Percentiles rank a stretch among this genome's conserved stretches.
Evolutionary conservation across 2,113 vertebrate species (phyloP).

Genomic region (Brachypteracias leptosomus): DNA sequence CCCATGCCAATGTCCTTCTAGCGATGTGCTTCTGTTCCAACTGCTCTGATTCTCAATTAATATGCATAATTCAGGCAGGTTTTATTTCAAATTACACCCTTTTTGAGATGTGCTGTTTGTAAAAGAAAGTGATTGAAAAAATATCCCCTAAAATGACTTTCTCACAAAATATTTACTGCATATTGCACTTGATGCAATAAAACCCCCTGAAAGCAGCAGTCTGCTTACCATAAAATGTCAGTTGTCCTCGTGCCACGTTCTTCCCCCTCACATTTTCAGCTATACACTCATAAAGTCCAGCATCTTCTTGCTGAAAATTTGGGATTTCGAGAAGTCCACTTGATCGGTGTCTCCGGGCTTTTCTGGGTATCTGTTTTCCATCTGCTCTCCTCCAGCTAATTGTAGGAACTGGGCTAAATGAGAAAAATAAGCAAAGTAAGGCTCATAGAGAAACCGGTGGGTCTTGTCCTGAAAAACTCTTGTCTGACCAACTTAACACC

Average conservation of each 20-base stretch:
- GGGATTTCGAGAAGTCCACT: constrained; percentile 93
- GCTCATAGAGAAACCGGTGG: fast-evolving
- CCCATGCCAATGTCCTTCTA: background rate
- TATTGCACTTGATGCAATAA: background rate
- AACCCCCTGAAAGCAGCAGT: background rate
- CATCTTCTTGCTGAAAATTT: constrained; percentile 95
- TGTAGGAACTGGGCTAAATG: constrained; percentile 86
- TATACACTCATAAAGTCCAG: constrained; percentile 89
- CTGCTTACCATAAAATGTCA: constrained; percentile 92
- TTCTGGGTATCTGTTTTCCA: constrained; percentile 84
- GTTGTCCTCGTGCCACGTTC: constrained; percentile 90
- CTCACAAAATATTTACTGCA: background rate
- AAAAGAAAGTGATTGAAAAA: background rate
- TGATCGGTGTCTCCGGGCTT: constrained; percentile 87
- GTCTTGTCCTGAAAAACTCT: background rate
- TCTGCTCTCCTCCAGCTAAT: constrained; percentile 91
- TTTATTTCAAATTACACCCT: background rate
- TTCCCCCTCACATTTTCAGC: constrained; percentile 93
- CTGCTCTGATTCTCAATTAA: constrained; percentile 7
- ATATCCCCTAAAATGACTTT: background rate
- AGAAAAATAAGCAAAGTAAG: background rate
- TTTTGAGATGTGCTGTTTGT: background rate
- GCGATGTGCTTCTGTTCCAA: background rate
- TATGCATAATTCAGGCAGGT: background rate
- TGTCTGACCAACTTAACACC: background rate